Evolutionary conservation across 2,797 vertebrate species (phyloP).

Genomic region (Enteromius treurensis): DNA sequence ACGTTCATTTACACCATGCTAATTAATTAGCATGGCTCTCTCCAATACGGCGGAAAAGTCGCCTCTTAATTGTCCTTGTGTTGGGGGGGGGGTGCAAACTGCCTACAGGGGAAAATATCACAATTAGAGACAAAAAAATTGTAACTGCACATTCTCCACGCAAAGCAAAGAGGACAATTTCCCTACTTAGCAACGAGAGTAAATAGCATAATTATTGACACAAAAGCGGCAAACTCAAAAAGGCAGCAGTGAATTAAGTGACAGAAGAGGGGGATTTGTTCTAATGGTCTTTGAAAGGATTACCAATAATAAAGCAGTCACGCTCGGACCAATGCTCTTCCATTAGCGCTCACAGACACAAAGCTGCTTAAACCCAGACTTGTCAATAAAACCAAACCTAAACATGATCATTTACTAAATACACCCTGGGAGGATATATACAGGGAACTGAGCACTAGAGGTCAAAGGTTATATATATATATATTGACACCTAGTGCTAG

Average conservation of each 20-base stretch:
- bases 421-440: not conserved
- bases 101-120: slow-evolving; percentile 53
- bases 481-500: too few species aligned
- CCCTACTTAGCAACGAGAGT: slow-evolving; percentile 11
- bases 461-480: not conserved
- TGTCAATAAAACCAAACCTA: slow-evolving; percentile 35
- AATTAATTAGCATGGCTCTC: slow-evolving; percentile 63
- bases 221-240: slow-evolving; percentile 39
- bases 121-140: slow-evolving; percentile 50
- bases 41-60: slow-evolving; percentile 46
- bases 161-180: slow-evolving; percentile 14
- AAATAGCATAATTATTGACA: slow-evolving; percentile 56
- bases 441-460: not conserved
- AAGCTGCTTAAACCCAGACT: slow-evolving; percentile 30
- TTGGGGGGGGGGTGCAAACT: slow-evolving; percentile 36
- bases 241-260: slow-evolving; percentile 40
- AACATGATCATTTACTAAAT: slow-evolving; percentile 12
- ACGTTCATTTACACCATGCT: slow-evolving; percentile 53
- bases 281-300: slow-evolving; percentile 57
- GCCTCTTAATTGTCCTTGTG: slow-evolving; percentile 57
- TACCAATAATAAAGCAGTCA: slow-evolving; percentile 58
- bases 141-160: slow-evolving; percentile 24
- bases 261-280: slow-evolving; percentile 45
- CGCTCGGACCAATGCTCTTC: slow-evolving; percentile 47
- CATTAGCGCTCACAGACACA: slow-evolving; percentile 51